Conservation (phyloP, 2,113 vertebrate species). For the Ondatra zibethicus region DNA sequence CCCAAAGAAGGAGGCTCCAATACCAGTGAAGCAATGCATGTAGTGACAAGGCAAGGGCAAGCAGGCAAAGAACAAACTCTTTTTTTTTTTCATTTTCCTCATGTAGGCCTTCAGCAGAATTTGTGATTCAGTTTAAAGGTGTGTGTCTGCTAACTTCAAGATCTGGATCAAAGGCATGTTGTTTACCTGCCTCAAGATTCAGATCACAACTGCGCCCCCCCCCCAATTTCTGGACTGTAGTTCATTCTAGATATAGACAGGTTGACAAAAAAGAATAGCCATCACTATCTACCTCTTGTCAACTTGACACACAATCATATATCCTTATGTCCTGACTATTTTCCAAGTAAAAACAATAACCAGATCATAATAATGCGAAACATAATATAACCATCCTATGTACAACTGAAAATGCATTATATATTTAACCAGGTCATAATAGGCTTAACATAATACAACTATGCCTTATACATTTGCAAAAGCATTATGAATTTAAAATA, state of each 20-base stretch:
- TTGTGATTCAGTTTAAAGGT: not conserved
- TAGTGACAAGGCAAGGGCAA: not conserved
- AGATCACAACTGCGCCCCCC: not conserved
- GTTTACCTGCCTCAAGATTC: not conserved
- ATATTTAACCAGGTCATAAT: not conserved
- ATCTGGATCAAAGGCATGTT: not conserved
- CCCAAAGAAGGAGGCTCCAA: not conserved
- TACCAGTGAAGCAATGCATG: not conserved
- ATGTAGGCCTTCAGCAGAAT: not conserved
- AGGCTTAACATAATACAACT: not conserved
- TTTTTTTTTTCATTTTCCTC: not conserved
- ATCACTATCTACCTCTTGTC: not conserved
- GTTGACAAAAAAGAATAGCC: not conserved
- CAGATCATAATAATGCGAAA: not conserved
- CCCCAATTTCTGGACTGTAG: not conserved
- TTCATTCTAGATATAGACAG: not conserved
- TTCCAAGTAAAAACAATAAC: not conserved
- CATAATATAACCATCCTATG: not conserved
- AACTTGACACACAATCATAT: not conserved
- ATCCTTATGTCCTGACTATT: not conserved
- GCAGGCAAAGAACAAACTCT: not conserved
- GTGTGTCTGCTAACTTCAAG: not conserved
- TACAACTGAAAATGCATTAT: not conserved
- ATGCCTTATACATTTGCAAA: not conserved
- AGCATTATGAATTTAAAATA: not conserved